Evolutionary conservation across 2,797 vertebrate genomes (phyloP), one percentile per base, ranked within the genome.

Genomic region (Chaunax sp.): DNA sequence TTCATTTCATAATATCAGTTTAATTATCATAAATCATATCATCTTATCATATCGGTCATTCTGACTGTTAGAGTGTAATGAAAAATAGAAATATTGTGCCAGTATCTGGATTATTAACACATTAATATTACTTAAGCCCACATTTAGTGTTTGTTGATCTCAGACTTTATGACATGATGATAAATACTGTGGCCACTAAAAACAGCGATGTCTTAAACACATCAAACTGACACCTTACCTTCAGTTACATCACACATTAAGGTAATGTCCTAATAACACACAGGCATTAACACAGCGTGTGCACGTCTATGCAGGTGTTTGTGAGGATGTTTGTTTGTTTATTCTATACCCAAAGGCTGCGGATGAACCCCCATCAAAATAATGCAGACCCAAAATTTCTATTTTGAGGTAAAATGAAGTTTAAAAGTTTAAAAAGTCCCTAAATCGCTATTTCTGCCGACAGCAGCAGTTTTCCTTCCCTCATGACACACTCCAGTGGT

Each of bases 391-490:
- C 23, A 11, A 25, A 76, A 51, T 64, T 30, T 52, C 41, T 64
- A 53, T 81, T 78, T 53, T 44, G 46, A 72, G 68, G 69, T 78
- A 64, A 84, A 77, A 78, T 69, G 1, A 49, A 76, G 72, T 80
- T 80, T 60, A 72, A 70, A 75, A 75, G 81, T 79, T 81, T 67
- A 77, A 82, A 79, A 82, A 82, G 76, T 74, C 67, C 64, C 59
- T 75, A 60, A 52, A 30, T 77, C 16, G n/a, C 40, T 40, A 14
- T 72, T 87, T 81, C 52, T 81, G 82, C 78, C 53, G 49, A 75
- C 55, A 64, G 69, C 75, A 84, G 84, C 80, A 68, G 61, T 87
- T 85, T 84, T 54, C 52, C 78, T 63, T 79, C 64, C 67, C 18
- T 72, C 62, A 14, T 40, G 38, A 13, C 38, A 40, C 14, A 14